Evolutionary conservation across 1,140 invertebrate species (phyloP), one percentile per base, ranked within the genome.

Genomic region (Druon quercuslanigerum): DNA sequence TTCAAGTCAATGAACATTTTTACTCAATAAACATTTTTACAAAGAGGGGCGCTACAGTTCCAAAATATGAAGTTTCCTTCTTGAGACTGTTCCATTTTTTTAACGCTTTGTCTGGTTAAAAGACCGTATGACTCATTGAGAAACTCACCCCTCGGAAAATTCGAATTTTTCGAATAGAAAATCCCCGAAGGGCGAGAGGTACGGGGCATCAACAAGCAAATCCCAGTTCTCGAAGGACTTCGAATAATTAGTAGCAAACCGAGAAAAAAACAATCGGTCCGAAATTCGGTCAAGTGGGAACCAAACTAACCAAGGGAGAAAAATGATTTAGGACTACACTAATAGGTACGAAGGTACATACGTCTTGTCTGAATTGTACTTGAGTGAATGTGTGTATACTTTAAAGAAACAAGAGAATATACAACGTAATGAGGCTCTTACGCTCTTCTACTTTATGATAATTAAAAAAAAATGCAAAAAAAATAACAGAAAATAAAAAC

Each of bases 271-370:
- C 40, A 46, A 46, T 46, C 40, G 40, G 6, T 46, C 8, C 40
- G 2, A 46, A 46, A 11, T 46, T 46, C 40, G 9, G 7, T 46
- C 40, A 46, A 46, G 40, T 9, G 40, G 20, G 40, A 82, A 82
- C 56, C 13, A 66, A 77, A 72, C 50, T 77, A 79, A 19, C 76
- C 77, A 77, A 77, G 46, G 78, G 73, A 75, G 75, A 73, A 74
- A 70, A 80, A 75, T 71, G 60, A 50, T 20, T 66, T 71, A 70
- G 20, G 33, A 71, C 33, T 51, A 50, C 57, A 25, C 51, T 75
- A 79, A 80, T 74, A 82, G 77, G 79, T 81, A 84, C 76, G 71
- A 84, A 84, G 83, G 77, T 84, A 81, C 78, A 80, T 79, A 80
- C 75, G 80, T 79, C 71, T 80, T 80, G 73, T 80, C 74, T 78